Conservation (phyloP, 2,888 invertebrate species). For the Halocaridina rubra region DNA sequence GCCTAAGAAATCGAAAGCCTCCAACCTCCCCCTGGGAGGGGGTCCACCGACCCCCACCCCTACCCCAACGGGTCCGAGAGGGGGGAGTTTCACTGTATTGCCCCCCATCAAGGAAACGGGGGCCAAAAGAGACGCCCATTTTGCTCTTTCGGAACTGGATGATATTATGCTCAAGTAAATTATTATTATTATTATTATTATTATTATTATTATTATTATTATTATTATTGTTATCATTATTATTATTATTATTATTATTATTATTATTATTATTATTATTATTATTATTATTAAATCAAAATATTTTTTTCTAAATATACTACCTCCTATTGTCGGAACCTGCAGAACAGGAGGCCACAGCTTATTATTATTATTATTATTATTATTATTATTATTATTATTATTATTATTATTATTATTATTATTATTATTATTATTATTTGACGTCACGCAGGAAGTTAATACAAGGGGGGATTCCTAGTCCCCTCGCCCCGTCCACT, state of each 20-base stretch:
- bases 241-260: too few species aligned
- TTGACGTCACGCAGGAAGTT: too few species aligned
- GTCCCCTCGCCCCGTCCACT: too few species aligned
- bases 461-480: too few species aligned
- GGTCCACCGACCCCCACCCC: neutral
- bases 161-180: slow-evolving; percentile 42
- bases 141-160: slow-evolving; percentile 33
- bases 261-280: neutral
- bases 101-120: slow-evolving; percentile 44
- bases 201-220: neutral
- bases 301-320: too few species aligned
- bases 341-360: too few species aligned
- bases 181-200: neutral
- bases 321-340: too few species aligned
- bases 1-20: neutral
- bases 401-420: too few species aligned
- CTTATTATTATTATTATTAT: too few species aligned
- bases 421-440: too few species aligned
- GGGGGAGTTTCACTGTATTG: slow-evolving; percentile 23
- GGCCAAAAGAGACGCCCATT: neutral
- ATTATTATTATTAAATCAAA: neutral
- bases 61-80: neutral
- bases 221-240: too few species aligned
- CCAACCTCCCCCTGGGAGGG: neutral
- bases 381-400: too few species aligned